These are phyloP conservation scores for Acanthosepion lycidas DNA, from an alignment of 2,888 invertebrate genomes.

Conservation along the genomic window DNA sequence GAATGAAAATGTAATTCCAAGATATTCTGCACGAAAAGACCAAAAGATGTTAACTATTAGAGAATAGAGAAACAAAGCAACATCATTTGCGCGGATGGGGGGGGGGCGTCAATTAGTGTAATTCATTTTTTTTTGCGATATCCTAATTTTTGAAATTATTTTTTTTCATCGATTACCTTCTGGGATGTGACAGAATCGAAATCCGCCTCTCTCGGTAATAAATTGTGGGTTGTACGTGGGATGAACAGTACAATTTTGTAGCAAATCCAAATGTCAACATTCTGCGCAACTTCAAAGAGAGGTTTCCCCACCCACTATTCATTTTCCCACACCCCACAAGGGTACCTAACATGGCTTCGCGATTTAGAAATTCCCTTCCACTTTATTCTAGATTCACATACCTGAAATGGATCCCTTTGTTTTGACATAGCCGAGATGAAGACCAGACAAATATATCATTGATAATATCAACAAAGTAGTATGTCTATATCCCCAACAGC, in stretches of 20 bases:
- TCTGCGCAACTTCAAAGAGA: not conserved
- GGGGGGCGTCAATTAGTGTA: not conserved
- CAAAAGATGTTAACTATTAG: no score
- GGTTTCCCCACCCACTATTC: not conserved
- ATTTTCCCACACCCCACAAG: not conserved
- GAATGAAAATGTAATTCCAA: no score
- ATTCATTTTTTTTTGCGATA: not conserved
- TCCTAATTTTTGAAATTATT: no score
- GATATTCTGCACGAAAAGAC: no score
- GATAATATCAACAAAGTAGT: not conserved
- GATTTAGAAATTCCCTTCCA: not conserved
- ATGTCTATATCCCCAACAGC: not conserved
- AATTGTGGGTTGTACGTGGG: not conserved
- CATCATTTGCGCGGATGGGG: no score
- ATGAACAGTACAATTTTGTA: not conserved
- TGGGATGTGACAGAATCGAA: not conserved
- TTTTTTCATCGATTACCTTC: not conserved
- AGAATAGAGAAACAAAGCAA: no score
- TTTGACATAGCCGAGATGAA: not conserved
- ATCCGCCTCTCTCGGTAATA: not conserved
- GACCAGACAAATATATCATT: conserved; percentile 4
- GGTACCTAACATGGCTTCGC: not conserved
- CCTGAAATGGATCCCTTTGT: not conserved
- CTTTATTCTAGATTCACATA: not conserved
- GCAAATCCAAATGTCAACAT: not conserved